phyloP scores from a whole-genome alignment of 2,797 vertebrate genomes.

The Eulemur albifrons region DNA sequence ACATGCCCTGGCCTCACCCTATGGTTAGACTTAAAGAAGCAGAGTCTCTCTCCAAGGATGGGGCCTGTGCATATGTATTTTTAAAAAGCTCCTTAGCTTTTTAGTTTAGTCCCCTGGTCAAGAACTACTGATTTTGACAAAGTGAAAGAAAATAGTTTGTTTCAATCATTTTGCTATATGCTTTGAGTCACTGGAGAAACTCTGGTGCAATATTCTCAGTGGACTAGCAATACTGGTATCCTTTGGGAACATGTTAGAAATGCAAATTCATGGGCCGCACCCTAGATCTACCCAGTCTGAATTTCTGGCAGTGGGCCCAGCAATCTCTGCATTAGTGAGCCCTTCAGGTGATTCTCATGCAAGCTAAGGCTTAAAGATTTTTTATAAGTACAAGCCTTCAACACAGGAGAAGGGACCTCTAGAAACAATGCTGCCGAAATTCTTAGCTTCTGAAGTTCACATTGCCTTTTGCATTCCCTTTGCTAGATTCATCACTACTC shows the following conservation, averaged over 20 bases:
- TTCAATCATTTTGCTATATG: not conserved
- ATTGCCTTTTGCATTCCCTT: not conserved
- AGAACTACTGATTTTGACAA: conserved; percentile 15
- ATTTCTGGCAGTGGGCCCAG: not conserved
- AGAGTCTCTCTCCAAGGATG: not conserved
- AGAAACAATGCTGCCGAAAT: not conserved
- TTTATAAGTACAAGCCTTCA: not conserved
- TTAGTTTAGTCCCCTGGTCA: not conserved
- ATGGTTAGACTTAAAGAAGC: not conserved
- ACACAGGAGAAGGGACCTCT: not conserved
- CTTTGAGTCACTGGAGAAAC: not conserved
- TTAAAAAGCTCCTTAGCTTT: conserved; percentile 15
- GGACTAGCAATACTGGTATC: not conserved
- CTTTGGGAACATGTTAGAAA: not conserved
- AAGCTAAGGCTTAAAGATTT: not conserved
- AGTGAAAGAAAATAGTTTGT: not conserved
- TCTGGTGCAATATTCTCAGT: not conserved
- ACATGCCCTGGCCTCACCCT: not conserved
- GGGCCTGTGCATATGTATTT: not conserved
- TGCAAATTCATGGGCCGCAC: not conserved
- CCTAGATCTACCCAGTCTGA: too few relatives aligned
- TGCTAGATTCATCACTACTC: not conserved
- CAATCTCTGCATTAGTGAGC: not conserved
- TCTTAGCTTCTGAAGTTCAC: not conserved
- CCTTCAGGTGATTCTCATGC: not conserved